Evolutionary conservation across 2,113 vertebrate species (phyloP).

Genomic region (Saccopteryx leptura): DNA sequence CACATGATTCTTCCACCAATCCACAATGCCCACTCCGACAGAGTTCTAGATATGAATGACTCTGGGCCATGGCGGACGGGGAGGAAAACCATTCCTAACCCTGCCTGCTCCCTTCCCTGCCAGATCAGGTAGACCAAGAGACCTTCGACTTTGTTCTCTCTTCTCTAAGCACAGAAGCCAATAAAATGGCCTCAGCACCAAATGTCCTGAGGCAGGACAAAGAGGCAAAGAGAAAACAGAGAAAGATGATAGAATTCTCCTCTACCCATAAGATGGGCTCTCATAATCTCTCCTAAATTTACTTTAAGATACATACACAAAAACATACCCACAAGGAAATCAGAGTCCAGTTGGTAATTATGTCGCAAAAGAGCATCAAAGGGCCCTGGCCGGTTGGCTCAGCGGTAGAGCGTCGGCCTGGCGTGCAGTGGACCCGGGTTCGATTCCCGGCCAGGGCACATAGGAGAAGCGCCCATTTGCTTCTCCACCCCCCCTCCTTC

Average conservation of each 20-base stretch:
- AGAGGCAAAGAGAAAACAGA: neutral
- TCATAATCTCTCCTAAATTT: conserved; percentile 13
- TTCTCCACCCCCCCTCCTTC: too few species aligned
- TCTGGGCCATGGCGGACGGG: neutral
- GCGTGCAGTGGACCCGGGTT: too few species aligned
- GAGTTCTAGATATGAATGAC: conserved; percentile 27
- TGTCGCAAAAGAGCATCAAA: conserved; percentile 36
- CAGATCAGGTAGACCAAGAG: neutral
- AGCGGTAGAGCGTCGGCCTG: too few species aligned
- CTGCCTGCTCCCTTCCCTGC: neutral
- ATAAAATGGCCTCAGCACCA: neutral
- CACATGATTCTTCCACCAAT: neutral
- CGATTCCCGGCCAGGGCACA: too few species aligned
- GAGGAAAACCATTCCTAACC: neutral
- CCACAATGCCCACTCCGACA: neutral
- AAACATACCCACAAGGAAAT: conserved; percentile 17
- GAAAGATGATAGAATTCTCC: neutral
- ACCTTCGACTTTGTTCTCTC: neutral
- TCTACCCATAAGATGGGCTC: neutral
- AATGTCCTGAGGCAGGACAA: neutral
- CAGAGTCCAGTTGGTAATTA: neutral
- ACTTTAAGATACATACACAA: conserved; percentile 1
- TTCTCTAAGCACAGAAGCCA: neutral
- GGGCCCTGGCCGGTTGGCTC: too few species aligned
- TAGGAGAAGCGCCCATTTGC: too few species aligned